Evolutionary conservation across 2,797 vertebrate species (phyloP).

Genomic region (Pangasius mekongensis): DNA sequence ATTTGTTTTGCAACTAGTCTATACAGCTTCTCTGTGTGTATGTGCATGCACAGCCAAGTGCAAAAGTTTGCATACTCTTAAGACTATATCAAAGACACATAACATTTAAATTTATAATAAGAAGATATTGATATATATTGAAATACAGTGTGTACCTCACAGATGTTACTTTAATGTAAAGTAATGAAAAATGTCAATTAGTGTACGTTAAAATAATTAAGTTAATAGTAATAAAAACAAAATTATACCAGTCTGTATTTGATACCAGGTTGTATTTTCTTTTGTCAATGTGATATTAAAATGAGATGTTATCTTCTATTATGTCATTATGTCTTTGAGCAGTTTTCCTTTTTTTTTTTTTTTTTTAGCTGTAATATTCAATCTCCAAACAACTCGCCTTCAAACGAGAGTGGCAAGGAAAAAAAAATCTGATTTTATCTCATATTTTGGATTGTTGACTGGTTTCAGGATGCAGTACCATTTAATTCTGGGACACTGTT

Average conservation of each 20-base stretch:
- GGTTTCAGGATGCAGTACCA: not conserved
- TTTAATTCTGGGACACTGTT: not conserved
- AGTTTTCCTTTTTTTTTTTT: not conserved
- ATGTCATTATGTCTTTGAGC: not conserved
- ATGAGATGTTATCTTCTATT: not conserved
- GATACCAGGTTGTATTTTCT: not conserved
- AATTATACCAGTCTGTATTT: not conserved
- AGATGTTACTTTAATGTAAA: not conserved
- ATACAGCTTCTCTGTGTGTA: not conserved
- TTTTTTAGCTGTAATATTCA: too few species aligned
- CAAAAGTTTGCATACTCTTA: not conserved
- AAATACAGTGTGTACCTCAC: not conserved
- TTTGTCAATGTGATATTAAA: not conserved
- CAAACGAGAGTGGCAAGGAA: not conserved
- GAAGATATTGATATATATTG: not conserved
- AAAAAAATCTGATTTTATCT: not conserved
- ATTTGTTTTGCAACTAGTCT: conserved; percentile 43
- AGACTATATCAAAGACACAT: not conserved
- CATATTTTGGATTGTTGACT: not conserved
- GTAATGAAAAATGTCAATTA: not conserved
- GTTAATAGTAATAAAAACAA: not conserved
- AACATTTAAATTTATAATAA: not conserved
- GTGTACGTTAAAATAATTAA: not conserved
- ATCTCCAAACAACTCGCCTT: too few species aligned
- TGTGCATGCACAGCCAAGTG: not conserved